Evolutionary conservation across 2,797 vertebrate genomes (phyloP).

Genomic region (Rhodeus uyekii): DNA sequence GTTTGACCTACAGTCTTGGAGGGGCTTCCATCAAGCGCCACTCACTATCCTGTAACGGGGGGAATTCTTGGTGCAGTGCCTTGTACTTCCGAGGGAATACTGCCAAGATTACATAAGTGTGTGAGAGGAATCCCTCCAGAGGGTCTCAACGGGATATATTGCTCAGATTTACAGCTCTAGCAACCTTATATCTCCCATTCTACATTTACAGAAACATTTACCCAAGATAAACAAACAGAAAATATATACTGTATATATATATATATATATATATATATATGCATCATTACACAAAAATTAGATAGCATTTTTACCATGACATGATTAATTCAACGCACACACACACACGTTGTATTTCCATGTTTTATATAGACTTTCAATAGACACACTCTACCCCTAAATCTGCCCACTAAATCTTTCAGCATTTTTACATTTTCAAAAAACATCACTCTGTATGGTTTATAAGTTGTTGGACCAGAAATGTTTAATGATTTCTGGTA

Average conservation of each 20-base stretch:
- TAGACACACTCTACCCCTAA: neutral
- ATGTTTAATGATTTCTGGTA: neutral
- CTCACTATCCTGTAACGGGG: constrained; percentile 42
- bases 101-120: constrained; percentile 61
- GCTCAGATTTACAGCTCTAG: constrained; percentile 30
- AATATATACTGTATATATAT: too few species aligned
- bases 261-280: too few species aligned
- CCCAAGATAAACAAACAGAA: too few species aligned
- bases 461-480: neutral
- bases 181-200: neutral
- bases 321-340: too few species aligned
- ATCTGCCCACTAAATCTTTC: neutral
- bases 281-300: too few species aligned
- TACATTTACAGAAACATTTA: too few species aligned
- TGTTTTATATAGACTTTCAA: too few species aligned
- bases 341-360: too few species aligned
- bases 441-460: neutral
- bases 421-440: neutral
- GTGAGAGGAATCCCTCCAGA: constrained; percentile 51
- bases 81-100: constrained; percentile 33
- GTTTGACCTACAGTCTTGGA: constrained; percentile 74
- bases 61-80: constrained; percentile 66
- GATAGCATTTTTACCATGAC: too few species aligned
- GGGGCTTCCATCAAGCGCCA: constrained; percentile 46
- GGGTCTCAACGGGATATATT: constrained; percentile 22